Percentiles rank a stretch among this genome's conserved stretches.
Evolutionary conservation across 2,113 vertebrate genomes (phyloP).

Genomic region (Callopanchax toddi): DNA sequence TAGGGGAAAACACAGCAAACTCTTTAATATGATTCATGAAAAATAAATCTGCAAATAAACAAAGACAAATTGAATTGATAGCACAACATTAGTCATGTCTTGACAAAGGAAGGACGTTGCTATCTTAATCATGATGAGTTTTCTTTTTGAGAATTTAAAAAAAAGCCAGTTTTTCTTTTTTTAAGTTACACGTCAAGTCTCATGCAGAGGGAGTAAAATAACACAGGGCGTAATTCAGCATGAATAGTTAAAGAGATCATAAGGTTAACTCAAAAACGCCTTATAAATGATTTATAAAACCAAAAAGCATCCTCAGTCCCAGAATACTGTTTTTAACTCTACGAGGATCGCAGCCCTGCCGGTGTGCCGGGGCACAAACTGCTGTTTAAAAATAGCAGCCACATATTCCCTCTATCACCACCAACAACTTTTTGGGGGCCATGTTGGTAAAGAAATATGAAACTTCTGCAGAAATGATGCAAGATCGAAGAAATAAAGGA

Average conservation of each 20-base stretch:
- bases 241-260: neutral
- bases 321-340: conserved; percentile 27
- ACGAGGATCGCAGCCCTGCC: conserved; percentile 7
- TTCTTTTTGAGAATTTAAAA: too few species aligned
- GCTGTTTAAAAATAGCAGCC: conserved; percentile 21
- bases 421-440: neutral
- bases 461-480: conserved; percentile 5
- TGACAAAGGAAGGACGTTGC: too few species aligned
- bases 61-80: too few species aligned
- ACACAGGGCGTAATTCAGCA: conserved; percentile 1
- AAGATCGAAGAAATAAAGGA: conserved; percentile 41
- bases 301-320: conserved; percentile 28
- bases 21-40: too few species aligned
- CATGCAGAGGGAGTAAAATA: conserved; percentile 2
- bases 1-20: too few species aligned
- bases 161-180: too few species aligned
- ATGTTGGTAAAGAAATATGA: conserved; percentile 19
- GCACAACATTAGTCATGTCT: too few species aligned
- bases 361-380: conserved; percentile 19
- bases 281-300: conserved; percentile 51
- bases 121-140: too few species aligned
- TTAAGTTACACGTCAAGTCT: too few species aligned
- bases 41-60: too few species aligned
- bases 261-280: conserved; percentile 26
- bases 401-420: conserved; percentile 14